These are phyloP conservation scores for Drosophila subobscura DNA, from an alignment of 1,140 invertebrate genomes.

Conservation along the genomic window DNA sequence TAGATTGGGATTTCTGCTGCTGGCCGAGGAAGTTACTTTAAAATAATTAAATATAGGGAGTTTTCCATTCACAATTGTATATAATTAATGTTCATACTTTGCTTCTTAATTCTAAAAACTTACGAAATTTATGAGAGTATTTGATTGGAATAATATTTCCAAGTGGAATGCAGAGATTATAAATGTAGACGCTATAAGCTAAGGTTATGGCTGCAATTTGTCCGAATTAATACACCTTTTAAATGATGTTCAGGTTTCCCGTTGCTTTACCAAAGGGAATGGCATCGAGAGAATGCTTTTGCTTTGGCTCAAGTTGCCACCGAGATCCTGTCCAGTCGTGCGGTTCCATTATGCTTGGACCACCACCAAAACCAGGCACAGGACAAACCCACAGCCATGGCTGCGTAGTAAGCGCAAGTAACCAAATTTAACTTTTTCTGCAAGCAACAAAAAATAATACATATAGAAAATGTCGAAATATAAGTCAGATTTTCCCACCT, in stretches of 20 bases:
- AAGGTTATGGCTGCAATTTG: too few relatives aligned
- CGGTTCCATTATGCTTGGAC: slow-evolving; percentile 38
- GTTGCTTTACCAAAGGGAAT: not conserved
- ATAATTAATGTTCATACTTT: slow-evolving; percentile 5
- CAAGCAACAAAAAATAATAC: not conserved
- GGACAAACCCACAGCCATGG: slow-evolving; percentile 49
- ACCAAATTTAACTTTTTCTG: slow-evolving; percentile 50
- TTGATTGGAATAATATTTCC: too few relatives aligned
- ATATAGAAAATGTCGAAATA: not conserved
- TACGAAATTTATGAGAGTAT: too few relatives aligned
- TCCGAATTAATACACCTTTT: too few relatives aligned
- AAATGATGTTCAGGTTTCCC: too few relatives aligned
- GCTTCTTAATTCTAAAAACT: not conserved
- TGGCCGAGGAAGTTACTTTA: slow-evolving; percentile 57
- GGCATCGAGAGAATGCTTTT: slow-evolving; percentile 32
- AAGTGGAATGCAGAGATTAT: too few relatives aligned
- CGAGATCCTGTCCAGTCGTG: slow-evolving; percentile 47
- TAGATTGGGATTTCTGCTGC: slow-evolving; percentile 53
- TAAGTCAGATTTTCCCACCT: slow-evolving; percentile 4
- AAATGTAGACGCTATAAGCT: too few relatives aligned
- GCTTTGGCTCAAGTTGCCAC: slow-evolving; percentile 35
- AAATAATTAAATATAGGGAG: not conserved
- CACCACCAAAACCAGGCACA: slow-evolving; percentile 72
- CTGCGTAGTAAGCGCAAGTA: slow-evolving; percentile 45
- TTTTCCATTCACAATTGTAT: not conserved